phyloP scores from a whole-genome alignment of 2,113 vertebrate species.

The Coregonus clupeaformis region DNA sequence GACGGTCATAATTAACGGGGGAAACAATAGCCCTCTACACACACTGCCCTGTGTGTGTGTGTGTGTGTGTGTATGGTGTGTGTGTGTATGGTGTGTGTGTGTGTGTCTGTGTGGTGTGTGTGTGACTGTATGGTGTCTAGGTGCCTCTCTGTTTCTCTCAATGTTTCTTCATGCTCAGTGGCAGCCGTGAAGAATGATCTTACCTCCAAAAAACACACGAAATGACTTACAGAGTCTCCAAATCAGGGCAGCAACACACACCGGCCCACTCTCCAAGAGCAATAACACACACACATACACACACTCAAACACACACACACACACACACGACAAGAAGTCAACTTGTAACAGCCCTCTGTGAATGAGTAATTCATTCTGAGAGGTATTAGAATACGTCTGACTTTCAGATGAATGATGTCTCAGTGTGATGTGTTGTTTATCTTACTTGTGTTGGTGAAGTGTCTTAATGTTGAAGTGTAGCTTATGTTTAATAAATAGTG shows the following conservation, averaged over 20 bases:
- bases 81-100: slow-evolving; percentile 19
- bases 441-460: too few species aligned
- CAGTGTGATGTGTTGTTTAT: not conserved
- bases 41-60: slow-evolving; percentile 52
- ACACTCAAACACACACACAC: slow-evolving; percentile 9
- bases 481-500: too few species aligned
- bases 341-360: slow-evolving; percentile 31
- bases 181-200: slow-evolving; percentile 72
- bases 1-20: slow-evolving; percentile 79
- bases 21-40: slow-evolving; percentile 78
- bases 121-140: too few species aligned
- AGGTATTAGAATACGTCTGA: not conserved
- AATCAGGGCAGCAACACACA: slow-evolving; percentile 62
- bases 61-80: slow-evolving; percentile 34
- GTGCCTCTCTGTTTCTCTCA: too few species aligned
- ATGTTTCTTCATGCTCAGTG: slow-evolving; percentile 75
- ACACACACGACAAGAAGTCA: slow-evolving; percentile 10
- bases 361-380: slow-evolving; percentile 55
- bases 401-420: not conserved
- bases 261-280: slow-evolving; percentile 51
- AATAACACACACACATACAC: slow-evolving; percentile 35
- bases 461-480: too few species aligned
- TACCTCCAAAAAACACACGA: slow-evolving; percentile 71
- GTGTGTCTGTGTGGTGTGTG: too few species aligned
- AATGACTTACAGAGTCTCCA: slow-evolving; percentile 66